A percentile compares a stretch with the other conserved stretches of the same genome.
Conservation (phyloP, 2,888 invertebrate genomes). For the Chromoteleia sp. region DNA sequence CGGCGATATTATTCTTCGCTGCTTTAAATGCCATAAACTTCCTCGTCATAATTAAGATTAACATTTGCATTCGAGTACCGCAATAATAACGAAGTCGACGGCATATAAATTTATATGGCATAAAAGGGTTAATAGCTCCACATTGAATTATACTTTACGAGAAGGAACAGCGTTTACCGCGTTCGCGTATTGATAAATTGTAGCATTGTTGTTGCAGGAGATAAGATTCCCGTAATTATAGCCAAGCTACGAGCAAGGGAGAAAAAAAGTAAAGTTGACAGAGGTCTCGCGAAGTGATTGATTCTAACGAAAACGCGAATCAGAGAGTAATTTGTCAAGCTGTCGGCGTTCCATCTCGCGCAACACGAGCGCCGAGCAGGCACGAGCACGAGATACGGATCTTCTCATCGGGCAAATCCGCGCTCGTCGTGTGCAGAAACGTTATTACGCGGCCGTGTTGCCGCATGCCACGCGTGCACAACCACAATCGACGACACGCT, state of each 20-base stretch:
- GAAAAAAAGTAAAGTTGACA: slow-evolving; percentile 74
- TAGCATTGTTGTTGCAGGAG: slow-evolving; percentile 48
- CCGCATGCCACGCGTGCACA: slow-evolving; percentile 56
- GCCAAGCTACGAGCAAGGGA: slow-evolving; percentile 20
- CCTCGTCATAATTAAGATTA: slow-evolving; percentile 39
- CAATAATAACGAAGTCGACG: slow-evolving; percentile 29
- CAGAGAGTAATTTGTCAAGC: slow-evolving; percentile 84
- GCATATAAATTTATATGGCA: slow-evolving; percentile 40
- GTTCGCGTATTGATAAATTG: slow-evolving; percentile 44
- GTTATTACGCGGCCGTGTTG: slow-evolving; percentile 65
- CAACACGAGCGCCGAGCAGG: slow-evolving; percentile 67
- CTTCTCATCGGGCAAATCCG: slow-evolving; percentile 69
- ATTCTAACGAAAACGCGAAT: slow-evolving; percentile 84
- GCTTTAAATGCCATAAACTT: slow-evolving; percentile 11
- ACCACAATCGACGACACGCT: slow-evolving; percentile 46
- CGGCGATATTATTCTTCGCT: not conserved
- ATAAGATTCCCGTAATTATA: slow-evolving; percentile 60
- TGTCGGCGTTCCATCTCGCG: slow-evolving; percentile 80
- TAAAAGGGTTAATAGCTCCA: slow-evolving; percentile 39
- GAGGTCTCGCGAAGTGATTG: slow-evolving; percentile 80
- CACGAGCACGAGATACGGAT: slow-evolving; percentile 70
- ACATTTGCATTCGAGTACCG: slow-evolving; percentile 24
- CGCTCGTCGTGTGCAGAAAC: slow-evolving; percentile 66
- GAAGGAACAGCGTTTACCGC: slow-evolving; percentile 9
- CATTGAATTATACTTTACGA: slow-evolving; percentile 37